Evolutionary conservation across 2,888 invertebrate species (phyloP).

Genomic region (Pyralis farinalis): DNA sequence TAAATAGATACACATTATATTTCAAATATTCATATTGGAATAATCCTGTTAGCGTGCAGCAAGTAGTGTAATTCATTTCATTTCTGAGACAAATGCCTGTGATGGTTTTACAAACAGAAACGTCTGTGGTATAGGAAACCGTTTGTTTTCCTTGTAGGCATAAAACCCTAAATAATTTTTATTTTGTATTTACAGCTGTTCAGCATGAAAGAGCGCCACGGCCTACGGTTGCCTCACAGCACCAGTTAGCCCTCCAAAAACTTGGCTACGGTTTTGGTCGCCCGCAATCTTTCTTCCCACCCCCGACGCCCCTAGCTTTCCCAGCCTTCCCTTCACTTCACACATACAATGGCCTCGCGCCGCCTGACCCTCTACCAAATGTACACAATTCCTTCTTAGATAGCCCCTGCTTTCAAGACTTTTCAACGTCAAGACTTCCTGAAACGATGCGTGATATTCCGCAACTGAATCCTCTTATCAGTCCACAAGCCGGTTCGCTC

Average conservation of each 20-base stretch:
- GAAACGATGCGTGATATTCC: constrained; percentile 39
- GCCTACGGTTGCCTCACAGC: constrained; percentile 49
- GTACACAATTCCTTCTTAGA: constrained; percentile 46
- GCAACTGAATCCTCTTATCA: constrained; percentile 40
- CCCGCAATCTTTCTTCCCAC: constrained; percentile 42
- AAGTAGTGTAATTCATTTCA: constrained; percentile 6
- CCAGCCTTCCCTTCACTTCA: constrained; percentile 48
- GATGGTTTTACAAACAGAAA: too few relatives aligned
- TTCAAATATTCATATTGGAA: too few relatives aligned
- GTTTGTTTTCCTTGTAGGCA: too few relatives aligned
- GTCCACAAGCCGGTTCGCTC: constrained; percentile 38
- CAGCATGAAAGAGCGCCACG: constrained; percentile 95
- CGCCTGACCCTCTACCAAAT: constrained; percentile 31
- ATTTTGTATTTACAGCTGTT: constrained; percentile 87
- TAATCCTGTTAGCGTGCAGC: too few relatives aligned
- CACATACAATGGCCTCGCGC: constrained; percentile 39
- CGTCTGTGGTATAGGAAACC: too few relatives aligned
- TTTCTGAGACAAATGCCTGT: too few relatives aligned
- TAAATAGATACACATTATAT: too few relatives aligned
- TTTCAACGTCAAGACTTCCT: constrained; percentile 39
- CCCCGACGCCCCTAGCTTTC: constrained; percentile 39
- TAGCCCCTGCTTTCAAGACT: constrained; percentile 47
- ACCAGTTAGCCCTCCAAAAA: constrained; percentile 67
- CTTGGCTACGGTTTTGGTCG: constrained; percentile 68
- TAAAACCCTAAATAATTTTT: too few relatives aligned